Percentiles rank a stretch among this genome's conserved stretches.
Evolutionary conservation across 2,797 vertebrate species (phyloP).

Genomic region (Lepidocolaptes lacrymiger): DNA sequence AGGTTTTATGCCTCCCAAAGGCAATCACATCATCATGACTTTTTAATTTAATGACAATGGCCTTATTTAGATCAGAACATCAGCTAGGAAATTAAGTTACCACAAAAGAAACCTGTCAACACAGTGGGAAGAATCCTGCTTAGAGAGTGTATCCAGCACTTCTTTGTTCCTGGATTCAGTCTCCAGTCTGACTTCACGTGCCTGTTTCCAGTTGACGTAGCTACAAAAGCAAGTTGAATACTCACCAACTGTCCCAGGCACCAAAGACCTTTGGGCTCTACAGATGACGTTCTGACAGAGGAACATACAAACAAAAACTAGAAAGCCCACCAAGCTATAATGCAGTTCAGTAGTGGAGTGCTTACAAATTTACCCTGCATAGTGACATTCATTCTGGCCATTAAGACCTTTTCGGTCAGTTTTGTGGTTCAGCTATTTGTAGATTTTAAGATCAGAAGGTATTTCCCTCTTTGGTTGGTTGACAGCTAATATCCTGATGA

Average conservation of each 20-base stretch:
- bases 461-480: background rate
- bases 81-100: background rate
- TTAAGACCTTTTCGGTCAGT: background rate
- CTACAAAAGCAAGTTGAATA: background rate
- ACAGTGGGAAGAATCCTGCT: background rate
- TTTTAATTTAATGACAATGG: background rate
- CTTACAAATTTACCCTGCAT: background rate
- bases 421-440: background rate
- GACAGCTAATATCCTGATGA: background rate
- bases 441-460: background rate
- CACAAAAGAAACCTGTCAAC: background rate
- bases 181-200: background rate
- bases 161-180: background rate
- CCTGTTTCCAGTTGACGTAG: background rate
- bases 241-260: background rate
- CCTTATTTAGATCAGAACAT: background rate
- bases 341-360: background rate
- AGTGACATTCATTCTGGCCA: background rate
- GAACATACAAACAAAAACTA: background rate
- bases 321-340: background rate
- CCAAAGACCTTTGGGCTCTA: background rate
- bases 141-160: background rate
- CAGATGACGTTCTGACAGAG: background rate
- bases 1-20: background rate
- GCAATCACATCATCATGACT: background rate